Base-by-base conservation (phyloP, 1,140 invertebrate genomes). In the Drosophila chauvacae region DNA sequence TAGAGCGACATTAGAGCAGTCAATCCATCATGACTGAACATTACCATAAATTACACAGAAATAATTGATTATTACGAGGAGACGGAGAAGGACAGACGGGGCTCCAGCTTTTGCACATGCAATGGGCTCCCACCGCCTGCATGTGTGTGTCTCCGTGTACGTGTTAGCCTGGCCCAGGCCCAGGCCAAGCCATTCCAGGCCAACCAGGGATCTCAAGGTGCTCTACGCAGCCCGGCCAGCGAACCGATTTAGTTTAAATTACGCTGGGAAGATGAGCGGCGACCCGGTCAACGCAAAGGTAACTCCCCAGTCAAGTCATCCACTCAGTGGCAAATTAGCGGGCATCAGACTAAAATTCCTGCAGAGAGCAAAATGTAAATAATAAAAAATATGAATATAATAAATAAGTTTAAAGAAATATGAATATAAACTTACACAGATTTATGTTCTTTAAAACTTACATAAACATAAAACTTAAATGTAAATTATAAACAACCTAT, bases 1-100 rank as follows among this genome's bases (percentile, higher is more conserved):
- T 92, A 92, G 91, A 92, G 90, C 91, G 91, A 92, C 91, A 92
- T 92, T 92, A 92, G 91, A 92, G 91, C 91, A 92, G 91, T 92
- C 91, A 92, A 92, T 92, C 91, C 91, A 92, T 92, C 91, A 92
- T 92, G 91, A 84, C 86, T 87, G 90, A 92, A 92, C 91, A 92
- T 92, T 92, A 92, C 91, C 91, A 92, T 92, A 92, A 92, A 92
- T 92, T 92, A 92, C 91, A 92, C 90, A 92, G 91, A 92, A 92
- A 92, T 92, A 92, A 92, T 92, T 92, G 91, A 92, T 92, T 92
- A 92, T 92, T 92, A 92, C 91, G 91, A 92, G 84, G 68, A 80
- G 84, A 84, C 77, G 72, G 77, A 71, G 61, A 26, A 51, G 55
- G 75, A 83, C 63, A 76, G 81, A 77, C 68, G 64, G 70, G 62